Evolutionary conservation across 2,888 invertebrate genomes (phyloP), one percentile per base, ranked within the genome.

Genomic region (Prosopocoilus inquinatus): DNA sequence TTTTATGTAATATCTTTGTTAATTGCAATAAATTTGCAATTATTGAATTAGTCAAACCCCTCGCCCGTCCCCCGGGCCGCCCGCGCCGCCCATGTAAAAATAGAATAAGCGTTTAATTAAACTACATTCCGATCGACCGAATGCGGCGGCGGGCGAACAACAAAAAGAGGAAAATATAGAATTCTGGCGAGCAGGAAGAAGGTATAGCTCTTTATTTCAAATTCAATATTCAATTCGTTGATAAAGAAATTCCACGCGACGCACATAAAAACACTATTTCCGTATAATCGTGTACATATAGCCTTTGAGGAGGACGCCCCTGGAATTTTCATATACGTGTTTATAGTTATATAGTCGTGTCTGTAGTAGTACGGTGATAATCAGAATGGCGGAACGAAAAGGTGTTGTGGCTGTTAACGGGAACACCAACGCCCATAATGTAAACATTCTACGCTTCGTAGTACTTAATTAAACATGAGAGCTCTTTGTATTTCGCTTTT

Each of bases 251-350:
- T 50, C 50, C 41, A 41, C 20, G 41, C 50, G 41, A 41, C 32
- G 43, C 50, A n/a, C n/a, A 50, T 50, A 50, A 50, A 50, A 50
- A 50, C 50, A 50, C 41, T 41, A 16, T 32, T 50, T 32, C 50
- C 8, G 15, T 39, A 34, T 41, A 20, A 32, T 13, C 39, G 12
- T 33, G 32, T 41, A 15, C 20, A 41, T 33, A 33, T 16, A 12
- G 16, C 41, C 41, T 16, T n/a, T 28, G 41, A 39, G 41, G 34
- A 33, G 12, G 38, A 12, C 34, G 47, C 13, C 32, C 13, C 28
- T 38, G 50, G 50, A 50, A 50, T 50, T 50, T 50, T 50, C 50
- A 50, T 50, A 50, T 50, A 41, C 20, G 50, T 43, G 39, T 50
- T 28, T 43, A 32, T 41, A 33, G 41, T 33, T 39, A n/a, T n/a